These are phyloP conservation scores for Plagodis pulveraria DNA, from an alignment of 2,888 invertebrate species.

Conservation along the genomic window DNA sequence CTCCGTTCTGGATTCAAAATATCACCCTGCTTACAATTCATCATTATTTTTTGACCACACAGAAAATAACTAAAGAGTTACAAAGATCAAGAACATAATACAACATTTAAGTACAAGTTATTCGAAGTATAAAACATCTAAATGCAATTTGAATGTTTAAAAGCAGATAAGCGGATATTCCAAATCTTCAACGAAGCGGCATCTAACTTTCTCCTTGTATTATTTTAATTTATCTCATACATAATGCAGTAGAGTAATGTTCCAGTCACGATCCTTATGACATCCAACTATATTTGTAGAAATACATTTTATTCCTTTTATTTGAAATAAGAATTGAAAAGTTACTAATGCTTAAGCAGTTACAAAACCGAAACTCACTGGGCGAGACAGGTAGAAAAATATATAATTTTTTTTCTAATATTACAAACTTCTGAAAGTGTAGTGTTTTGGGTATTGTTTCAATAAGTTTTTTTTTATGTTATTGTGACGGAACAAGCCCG, in stretches of 20 bases:
- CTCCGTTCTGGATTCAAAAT: too few species aligned
- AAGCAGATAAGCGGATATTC: conserved; percentile 13
- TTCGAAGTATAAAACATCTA: background rate
- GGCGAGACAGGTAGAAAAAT: too few species aligned
- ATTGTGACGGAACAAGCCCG: too few species aligned
- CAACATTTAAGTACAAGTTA: too few species aligned
- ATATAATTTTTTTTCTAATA: too few species aligned
- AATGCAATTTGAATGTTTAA: conserved; percentile 4
- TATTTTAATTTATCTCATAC: conserved; percentile 39
- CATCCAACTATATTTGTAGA: conserved; percentile 20
- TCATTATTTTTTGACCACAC: too few species aligned
- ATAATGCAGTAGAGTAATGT: conserved; percentile 32
- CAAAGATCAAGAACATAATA: too few species aligned
- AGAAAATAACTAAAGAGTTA: too few species aligned
- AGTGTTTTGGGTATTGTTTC: too few species aligned
- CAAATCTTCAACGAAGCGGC: conserved; percentile 3
- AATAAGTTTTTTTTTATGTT: too few species aligned
- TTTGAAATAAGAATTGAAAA: conserved; percentile 4
- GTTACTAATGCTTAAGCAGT: background rate
- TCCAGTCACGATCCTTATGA: conserved; percentile 32
- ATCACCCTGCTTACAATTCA: too few species aligned
- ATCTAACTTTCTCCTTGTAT: conserved; percentile 29
- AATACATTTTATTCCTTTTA: conserved; percentile 21
- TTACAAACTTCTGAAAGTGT: too few species aligned
- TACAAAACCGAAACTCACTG: conserved; percentile 3